Conservation (phyloP, 2,113 vertebrate genomes). For the Rhabdomys dilectus region DNA sequence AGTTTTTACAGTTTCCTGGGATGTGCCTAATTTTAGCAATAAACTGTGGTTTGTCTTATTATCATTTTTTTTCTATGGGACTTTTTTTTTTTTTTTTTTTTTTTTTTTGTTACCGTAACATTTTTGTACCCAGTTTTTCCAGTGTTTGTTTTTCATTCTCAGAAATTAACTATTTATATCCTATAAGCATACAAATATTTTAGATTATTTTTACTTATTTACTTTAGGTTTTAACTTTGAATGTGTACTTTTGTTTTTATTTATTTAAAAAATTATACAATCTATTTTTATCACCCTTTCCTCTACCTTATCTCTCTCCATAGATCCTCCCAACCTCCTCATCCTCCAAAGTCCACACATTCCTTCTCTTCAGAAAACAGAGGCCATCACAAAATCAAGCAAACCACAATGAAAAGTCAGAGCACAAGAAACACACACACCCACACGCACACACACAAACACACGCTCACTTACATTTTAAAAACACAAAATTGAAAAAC, state of each 20-base stretch:
- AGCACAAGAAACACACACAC: background rate
- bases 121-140: background rate
- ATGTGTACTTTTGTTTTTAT: background rate
- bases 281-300: no score
- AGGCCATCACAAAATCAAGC: background rate
- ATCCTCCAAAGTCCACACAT: no score
- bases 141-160: background rate
- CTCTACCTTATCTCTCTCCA: no score
- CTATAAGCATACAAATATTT: background rate
- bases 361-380: background rate
- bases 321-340: no score
- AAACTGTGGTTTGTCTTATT: background rate
- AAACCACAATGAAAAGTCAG: background rate
- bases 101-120: background rate
- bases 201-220: background rate
- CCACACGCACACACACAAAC: no score
- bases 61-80: background rate
- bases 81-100: no score
- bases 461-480: no score
- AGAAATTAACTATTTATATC: background rate
- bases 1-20: background rate
- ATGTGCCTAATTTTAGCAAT: background rate
- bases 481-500: background rate
- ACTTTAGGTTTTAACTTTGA: background rate
- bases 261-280: background rate